phyloP scores from a whole-genome alignment of 2,888 invertebrate genomes.

The Cantharis rufa region DNA sequence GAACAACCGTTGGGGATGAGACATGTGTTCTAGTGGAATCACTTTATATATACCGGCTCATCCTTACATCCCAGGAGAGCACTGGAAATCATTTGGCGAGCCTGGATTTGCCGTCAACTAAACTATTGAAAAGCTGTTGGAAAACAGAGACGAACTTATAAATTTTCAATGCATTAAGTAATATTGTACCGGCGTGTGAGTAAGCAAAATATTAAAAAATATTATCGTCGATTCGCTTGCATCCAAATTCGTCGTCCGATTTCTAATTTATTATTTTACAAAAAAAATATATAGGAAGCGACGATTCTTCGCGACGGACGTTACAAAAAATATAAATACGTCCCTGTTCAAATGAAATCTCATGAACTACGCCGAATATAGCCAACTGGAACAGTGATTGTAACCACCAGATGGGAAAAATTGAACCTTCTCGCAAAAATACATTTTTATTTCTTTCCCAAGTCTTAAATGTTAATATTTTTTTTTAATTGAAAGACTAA shows the following conservation, averaged over 20 bases:
- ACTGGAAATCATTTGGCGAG: constrained; percentile 50
- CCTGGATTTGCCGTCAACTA: constrained; percentile 44
- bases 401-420: constrained; percentile 48
- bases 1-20: constrained; percentile 32
- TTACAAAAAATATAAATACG: constrained; percentile 23
- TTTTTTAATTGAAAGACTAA: background rate
- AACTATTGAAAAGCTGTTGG: constrained; percentile 49
- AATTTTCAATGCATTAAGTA: no score
- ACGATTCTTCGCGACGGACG: background rate
- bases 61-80: constrained; percentile 43
- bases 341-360: constrained; percentile 38
- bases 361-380: constrained; percentile 41
- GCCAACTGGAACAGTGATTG: constrained; percentile 38
- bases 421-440: constrained; percentile 38
- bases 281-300: background rate
- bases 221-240: background rate
- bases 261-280: background rate
- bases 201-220: background rate
- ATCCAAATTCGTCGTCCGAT: background rate
- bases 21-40: constrained; percentile 49
- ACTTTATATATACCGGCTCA: constrained; percentile 45
- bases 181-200: background rate
- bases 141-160: constrained; percentile 38
- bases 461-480: background rate
- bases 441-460: constrained; percentile 10